Evolutionary conservation across 2,797 vertebrate species (phyloP).

Genomic region (Myotis daubentonii): DNA sequence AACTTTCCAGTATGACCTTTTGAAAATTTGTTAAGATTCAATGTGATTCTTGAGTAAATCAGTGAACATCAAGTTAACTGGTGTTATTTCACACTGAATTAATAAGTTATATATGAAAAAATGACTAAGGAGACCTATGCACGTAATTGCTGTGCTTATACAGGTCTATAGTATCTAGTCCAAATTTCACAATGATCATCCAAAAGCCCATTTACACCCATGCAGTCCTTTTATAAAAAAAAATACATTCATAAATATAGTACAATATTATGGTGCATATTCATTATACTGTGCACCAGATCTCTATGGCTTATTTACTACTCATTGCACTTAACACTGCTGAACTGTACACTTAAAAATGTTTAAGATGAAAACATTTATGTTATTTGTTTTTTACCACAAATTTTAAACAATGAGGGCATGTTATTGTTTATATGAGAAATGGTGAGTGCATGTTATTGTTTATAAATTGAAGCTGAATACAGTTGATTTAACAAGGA

Average conservation of each 20-base stretch:
- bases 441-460: background rate
- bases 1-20: slow-evolving; percentile 43
- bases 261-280: background rate
- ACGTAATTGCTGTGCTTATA: background rate
- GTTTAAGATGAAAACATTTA: background rate
- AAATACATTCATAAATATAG: background rate
- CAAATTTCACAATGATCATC: background rate
- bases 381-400: background rate
- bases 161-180: background rate
- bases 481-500: background rate
- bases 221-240: background rate
- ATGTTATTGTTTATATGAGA: background rate
- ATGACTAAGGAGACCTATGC: background rate
- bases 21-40: slow-evolving; percentile 45
- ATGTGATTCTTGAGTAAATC: slow-evolving; percentile 31
- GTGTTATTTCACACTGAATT: slow-evolving; percentile 38
- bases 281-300: background rate
- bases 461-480: background rate
- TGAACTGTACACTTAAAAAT: background rate
- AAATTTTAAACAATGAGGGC: background rate
- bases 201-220: background rate
- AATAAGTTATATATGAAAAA: slow-evolving; percentile 37
- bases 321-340: background rate
- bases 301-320: background rate
- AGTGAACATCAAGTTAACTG: slow-evolving; percentile 51